phyloP scores from a whole-genome alignment of 1,140 invertebrate genomes.

The Pachypeltis micranthus region DNA sequence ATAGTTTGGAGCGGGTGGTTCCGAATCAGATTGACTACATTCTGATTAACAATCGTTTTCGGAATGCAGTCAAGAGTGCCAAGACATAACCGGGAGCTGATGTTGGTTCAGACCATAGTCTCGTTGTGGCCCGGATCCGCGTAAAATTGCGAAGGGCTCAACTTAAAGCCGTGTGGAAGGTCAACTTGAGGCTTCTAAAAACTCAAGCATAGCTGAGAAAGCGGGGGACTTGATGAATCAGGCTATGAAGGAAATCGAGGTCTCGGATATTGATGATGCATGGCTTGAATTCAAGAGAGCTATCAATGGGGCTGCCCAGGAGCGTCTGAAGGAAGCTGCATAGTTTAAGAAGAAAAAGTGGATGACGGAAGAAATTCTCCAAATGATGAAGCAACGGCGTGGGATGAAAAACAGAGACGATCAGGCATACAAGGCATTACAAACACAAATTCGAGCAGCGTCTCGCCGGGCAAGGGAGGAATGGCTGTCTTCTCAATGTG shows the following conservation, averaged over 20 bases:
- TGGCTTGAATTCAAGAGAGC: too few species aligned
- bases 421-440: background rate
- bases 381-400: slow-evolving; percentile 26
- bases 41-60: slow-evolving; percentile 28
- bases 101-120: background rate
- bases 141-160: background rate
- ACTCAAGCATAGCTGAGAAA: background rate
- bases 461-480: slow-evolving; percentile 11
- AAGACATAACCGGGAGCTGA: background rate
- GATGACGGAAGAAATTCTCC: slow-evolving; percentile 27
- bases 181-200: background rate
- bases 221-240: background rate
- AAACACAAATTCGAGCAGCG: background rate
- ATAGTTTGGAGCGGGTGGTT: slow-evolving; percentile 26
- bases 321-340: too few species aligned
- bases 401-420: slow-evolving; percentile 17
- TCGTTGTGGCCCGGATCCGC: background rate
- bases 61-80: slow-evolving; percentile 22
- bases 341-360: slow-evolving; percentile 24
- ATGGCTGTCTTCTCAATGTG: slow-evolving; percentile 14
- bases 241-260: background rate
- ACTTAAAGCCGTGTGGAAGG: background rate
- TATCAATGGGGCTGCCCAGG: too few species aligned
- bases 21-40: slow-evolving; percentile 34
- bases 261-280: background rate